Conservation (phyloP, 92 coral and sea anemone species). For the Palythoa caribaeorum region DNA sequence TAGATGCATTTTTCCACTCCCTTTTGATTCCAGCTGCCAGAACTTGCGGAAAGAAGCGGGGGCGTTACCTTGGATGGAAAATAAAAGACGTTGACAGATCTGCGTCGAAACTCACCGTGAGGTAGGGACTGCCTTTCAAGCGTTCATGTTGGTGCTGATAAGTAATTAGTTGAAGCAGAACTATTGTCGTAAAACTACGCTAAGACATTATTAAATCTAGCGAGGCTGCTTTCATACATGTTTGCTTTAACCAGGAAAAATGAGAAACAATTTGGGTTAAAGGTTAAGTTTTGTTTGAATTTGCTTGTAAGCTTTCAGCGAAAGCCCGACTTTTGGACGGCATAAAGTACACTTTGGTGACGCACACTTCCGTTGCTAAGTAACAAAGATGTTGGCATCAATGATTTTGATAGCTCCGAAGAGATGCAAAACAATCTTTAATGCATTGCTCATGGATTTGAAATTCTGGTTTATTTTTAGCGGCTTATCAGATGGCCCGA, state of each 20-base stretch:
- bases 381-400: background rate
- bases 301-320: slow-evolving; percentile 5
- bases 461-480: background rate
- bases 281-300: slow-evolving; percentile 22
- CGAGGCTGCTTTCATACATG: background rate
- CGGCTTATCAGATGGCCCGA: background rate
- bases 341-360: background rate
- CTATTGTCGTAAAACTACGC: background rate
- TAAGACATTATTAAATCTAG: background rate
- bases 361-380: background rate
- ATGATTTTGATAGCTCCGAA: background rate
- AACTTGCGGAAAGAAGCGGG: slow-evolving; percentile 15
- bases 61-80: background rate
- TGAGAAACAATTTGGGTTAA: slow-evolving; percentile 5
- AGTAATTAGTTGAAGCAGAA: background rate
- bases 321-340: slow-evolving; percentile 15
- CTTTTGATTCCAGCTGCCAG: slow-evolving; percentile 33
- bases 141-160: background rate
- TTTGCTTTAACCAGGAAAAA: background rate
- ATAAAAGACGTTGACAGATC: slow-evolving; percentile 15
- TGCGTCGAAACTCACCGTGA: background rate
- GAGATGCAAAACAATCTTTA: background rate
- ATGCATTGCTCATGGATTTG: background rate
- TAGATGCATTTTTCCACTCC: slow-evolving; percentile 14
- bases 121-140: background rate